Base-by-base conservation (phyloP, 2,888 invertebrate species). In the Euzophera pinguis region DNA sequence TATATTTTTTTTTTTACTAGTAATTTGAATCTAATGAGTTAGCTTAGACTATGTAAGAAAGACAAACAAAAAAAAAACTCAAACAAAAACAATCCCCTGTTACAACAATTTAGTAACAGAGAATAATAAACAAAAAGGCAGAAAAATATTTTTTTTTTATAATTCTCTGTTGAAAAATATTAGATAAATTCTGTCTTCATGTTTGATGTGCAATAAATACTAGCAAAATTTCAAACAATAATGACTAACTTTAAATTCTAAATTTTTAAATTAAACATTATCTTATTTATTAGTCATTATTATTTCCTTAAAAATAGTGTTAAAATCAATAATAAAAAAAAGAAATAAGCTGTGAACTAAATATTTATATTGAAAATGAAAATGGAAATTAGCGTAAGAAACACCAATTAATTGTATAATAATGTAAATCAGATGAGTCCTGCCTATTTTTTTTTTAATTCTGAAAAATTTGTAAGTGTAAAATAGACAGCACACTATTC, bases 291-390 rank as follows among this genome's bases (percentile, higher is more conserved):
- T 70, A 71, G 75, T 73, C 77, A 69, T 71, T 65, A 71, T 70
- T 63, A 71, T 63, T 70, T 62, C 63, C 69, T 71, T 69, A 74
- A 73, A 76, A 63, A 65, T 62, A 69, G 78, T 81, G 80, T 81
- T 81, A 70, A 72, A 69, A 66, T 65, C 57, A 52, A 68, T 67
- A 67, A 61, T 56, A 54, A 62, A 66, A 82, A 83, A 84, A 87
- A n/a, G n/a, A n/a, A 87, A 87, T 84, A 88, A 88, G 88, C 88
- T 83, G 85, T 86, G 78, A 83, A 83, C 73, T 77, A 73, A 87
- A 84, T 58, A 58, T 64, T 57, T 58, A 56, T 61, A 47, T n/a
- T n/a, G 53, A 51, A 62, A 68, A 74, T 60, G 53, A 63, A 60
- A 57, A 63, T 29, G 57, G 60, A 52, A 63, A 63, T 53, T 64